Evolutionary conservation across 2,113 vertebrate species (phyloP).

Genomic region (Glaucomys volans): DNA sequence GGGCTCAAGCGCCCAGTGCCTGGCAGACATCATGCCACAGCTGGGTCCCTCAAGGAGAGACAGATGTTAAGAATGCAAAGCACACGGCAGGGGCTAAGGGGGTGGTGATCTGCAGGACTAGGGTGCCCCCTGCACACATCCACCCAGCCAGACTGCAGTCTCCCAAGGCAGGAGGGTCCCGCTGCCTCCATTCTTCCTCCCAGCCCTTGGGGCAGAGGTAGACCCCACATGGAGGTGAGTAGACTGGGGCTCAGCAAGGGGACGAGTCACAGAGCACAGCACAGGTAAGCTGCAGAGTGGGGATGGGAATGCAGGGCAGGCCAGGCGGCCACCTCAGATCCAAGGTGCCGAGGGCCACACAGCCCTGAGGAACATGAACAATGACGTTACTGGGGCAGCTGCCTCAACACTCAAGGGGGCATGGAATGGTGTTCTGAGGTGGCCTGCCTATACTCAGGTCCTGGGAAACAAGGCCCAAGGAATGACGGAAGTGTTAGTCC

Average conservation of each 20-base stretch:
- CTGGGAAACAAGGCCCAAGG: background rate
- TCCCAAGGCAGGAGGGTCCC: background rate
- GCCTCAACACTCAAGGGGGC: background rate
- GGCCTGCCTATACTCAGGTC: background rate
- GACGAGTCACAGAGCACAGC: background rate
- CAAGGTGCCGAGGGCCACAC: background rate
- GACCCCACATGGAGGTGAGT: background rate
- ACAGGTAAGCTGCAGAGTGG: background rate
- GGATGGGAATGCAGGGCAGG: background rate
- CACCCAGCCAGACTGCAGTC: background rate
- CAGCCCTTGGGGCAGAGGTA: background rate
- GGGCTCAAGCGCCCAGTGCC: background rate
- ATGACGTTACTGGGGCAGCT: no score
- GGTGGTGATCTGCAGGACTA: background rate
- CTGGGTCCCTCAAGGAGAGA: background rate
- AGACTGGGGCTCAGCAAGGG: background rate
- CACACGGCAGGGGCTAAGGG: fast-evolving
- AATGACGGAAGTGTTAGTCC: background rate
- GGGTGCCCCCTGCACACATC: fast-evolving
- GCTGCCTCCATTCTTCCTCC: background rate
- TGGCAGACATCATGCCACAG: fast-evolving
- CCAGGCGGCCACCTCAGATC: background rate
- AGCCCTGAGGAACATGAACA: background rate
- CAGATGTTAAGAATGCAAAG: background rate
- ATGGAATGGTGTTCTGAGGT: background rate